These are phyloP conservation scores for Aix galericulata DNA, from an alignment of 2,113 vertebrate genomes.

Conservation along the genomic window DNA sequence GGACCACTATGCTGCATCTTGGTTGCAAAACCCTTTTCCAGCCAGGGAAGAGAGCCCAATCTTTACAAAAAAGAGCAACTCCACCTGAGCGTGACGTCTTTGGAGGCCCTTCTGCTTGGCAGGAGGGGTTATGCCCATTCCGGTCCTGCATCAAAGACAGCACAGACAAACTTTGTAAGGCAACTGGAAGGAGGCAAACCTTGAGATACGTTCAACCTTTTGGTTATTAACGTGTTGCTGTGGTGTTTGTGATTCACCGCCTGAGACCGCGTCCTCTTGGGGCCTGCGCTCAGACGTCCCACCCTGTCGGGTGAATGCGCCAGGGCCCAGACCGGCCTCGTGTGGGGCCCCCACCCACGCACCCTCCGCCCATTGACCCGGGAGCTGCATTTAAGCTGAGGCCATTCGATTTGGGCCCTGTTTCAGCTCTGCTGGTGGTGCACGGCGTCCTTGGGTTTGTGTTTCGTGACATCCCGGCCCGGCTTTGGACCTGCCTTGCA, in stretches of 20 bases:
- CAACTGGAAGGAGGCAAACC: accelerated
- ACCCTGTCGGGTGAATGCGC: neutral
- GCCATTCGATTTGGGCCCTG: accelerated
- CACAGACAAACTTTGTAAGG: accelerated
- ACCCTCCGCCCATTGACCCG: neutral
- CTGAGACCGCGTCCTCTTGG: neutral
- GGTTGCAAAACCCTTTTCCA: neutral
- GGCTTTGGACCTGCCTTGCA: neutral
- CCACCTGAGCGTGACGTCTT: neutral
- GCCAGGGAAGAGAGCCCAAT: accelerated
- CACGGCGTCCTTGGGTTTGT: neutral
- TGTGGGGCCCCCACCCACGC: neutral
- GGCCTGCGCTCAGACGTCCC: neutral
- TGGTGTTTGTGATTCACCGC: neutral
- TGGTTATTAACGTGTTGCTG: accelerated
- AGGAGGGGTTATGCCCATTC: accelerated
- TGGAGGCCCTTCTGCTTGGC: neutral
- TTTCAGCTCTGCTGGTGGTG: neutral
- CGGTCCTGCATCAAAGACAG: neutral
- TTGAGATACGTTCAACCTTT: accelerated
- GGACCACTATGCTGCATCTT: accelerated
- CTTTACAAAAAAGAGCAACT: neutral
- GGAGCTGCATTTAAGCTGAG: neutral
- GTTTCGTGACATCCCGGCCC: neutral
- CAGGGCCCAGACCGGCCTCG: accelerated